These are phyloP conservation scores for Falco rusticolus DNA, from an alignment of 2,797 vertebrate species.

Conservation along the genomic window DNA sequence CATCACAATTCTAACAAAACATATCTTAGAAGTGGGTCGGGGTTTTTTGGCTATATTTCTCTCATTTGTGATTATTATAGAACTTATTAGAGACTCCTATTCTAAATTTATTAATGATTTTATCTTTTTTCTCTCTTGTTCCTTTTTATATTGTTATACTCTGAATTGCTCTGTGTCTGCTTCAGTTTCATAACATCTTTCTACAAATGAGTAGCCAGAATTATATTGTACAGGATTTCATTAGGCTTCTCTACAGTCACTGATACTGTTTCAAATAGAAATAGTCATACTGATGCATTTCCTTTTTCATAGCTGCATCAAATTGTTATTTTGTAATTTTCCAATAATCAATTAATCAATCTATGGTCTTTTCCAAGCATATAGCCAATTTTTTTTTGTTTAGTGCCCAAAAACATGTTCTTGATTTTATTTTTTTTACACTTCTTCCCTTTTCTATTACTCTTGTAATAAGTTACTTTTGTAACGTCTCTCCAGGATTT, in stretches of 20 bases:
- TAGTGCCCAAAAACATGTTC: neutral
- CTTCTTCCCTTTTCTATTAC: neutral
- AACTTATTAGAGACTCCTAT: neutral
- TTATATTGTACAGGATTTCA: neutral
- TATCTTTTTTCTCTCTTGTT: neutral
- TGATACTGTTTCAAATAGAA: neutral
- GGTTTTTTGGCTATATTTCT: neutral
- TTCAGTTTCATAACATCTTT: neutral
- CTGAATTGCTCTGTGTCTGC: neutral
- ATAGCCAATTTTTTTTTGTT: neutral
- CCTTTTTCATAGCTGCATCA: neutral
- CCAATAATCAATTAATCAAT: neutral
- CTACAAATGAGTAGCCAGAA: neutral
- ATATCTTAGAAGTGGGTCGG: fast-evolving
- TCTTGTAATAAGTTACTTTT: neutral
- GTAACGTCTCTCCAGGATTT: neutral
- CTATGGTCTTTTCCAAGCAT: neutral
- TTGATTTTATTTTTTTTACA: neutral
- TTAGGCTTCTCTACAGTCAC: neutral
- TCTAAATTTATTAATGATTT: neutral
- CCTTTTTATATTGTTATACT: neutral
- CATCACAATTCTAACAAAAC: neutral
- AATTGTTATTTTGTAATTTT: neutral
- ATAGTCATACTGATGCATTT: neutral
- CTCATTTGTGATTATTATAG: neutral